Percentiles rank a stretch among this genome's conserved stretches.
Evolutionary conservation across 2,888 invertebrate genomes (phyloP).

Genomic region (Anoplius nigerrimus): DNA sequence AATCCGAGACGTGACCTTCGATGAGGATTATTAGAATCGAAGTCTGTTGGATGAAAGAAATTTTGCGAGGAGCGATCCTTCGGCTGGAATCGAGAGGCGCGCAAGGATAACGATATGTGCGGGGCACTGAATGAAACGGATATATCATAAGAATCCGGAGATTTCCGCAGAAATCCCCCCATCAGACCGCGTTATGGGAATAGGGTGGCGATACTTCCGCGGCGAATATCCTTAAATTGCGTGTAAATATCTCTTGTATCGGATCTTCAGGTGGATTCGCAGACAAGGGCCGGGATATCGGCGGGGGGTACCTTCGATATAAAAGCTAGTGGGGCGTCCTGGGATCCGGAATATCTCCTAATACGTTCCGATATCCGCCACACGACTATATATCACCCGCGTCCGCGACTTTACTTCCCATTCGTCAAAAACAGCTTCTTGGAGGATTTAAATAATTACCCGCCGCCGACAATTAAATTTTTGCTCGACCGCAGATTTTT

Average conservation of each 20-base stretch:
- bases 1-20: no score
- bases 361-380: constrained; percentile 49
- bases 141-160: constrained; percentile 23
- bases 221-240: constrained; percentile 62
- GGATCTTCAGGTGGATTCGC: constrained; percentile 58
- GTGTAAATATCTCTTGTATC: constrained; percentile 62
- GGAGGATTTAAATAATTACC: no score
- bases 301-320: constrained; percentile 44
- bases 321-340: constrained; percentile 37
- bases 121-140: background rate
- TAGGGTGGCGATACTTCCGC: constrained; percentile 39
- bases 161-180: constrained; percentile 32
- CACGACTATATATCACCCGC: constrained; percentile 42
- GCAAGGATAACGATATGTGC: no score
- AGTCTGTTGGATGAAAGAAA: background rate
- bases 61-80: background rate
- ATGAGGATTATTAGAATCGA: no score
- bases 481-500: no score
- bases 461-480: no score
- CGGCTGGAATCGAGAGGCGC: no score
- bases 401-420: background rate
- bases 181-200: constrained; percentile 26
- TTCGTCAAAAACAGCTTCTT: no score
- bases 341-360: constrained; percentile 39
- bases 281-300: constrained; percentile 42